Conservation (phyloP, 2,797 vertebrate species). For the Peromyscus nudipes region DNA sequence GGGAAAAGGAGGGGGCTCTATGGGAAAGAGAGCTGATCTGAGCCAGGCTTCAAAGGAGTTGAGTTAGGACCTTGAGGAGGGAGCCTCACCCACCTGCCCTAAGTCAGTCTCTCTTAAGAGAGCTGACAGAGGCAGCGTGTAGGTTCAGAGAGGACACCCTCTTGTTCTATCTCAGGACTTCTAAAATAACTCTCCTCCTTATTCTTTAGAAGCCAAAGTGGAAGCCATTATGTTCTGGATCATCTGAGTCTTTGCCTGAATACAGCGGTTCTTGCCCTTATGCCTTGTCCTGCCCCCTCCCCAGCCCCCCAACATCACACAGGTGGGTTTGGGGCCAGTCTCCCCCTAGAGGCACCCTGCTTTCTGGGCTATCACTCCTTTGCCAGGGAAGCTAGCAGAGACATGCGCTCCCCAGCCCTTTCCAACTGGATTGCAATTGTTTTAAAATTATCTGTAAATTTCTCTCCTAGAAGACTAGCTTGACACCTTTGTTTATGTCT, state of each 20-base stretch:
- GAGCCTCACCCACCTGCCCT: conserved; percentile 19
- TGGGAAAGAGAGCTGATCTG: background rate
- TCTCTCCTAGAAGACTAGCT: background rate
- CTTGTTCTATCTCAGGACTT: background rate
- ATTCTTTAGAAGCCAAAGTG: conserved; percentile 5
- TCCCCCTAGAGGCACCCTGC: background rate
- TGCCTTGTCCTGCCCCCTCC: no score
- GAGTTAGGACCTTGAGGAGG: background rate
- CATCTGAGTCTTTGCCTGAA: background rate
- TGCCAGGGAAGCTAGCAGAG: background rate
- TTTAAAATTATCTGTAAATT: background rate
- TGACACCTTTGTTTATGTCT: background rate
- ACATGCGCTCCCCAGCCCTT: background rate
- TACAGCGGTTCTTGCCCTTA: rapidly evolving
- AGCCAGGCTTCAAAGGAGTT: background rate
- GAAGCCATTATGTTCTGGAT: background rate
- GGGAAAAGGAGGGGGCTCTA: background rate
- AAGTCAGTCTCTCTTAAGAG: background rate
- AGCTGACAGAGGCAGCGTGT: background rate
- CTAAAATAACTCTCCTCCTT: background rate
- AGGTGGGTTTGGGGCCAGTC: background rate
- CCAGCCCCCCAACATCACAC: background rate
- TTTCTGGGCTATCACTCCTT: background rate
- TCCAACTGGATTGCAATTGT: background rate
- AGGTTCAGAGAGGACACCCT: background rate